Base-by-base conservation (phyloP, 1,140 invertebrate genomes). In the Hydropsyche tenuis region DNA sequence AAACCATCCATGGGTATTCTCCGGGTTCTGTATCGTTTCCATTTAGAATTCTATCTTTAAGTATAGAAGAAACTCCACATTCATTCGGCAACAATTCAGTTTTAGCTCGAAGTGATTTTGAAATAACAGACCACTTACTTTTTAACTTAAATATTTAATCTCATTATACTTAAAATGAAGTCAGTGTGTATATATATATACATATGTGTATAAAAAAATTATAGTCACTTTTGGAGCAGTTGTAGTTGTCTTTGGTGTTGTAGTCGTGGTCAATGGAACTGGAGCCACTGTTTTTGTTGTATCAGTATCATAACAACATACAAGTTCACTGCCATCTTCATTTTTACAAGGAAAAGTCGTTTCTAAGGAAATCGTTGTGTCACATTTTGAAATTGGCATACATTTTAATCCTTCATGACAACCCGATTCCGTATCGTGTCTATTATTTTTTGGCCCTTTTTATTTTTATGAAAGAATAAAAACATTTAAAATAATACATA, bases 1-100 rank as follows among this genome's bases (percentile, higher is more conserved):
- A 60, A 7, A 45, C 68, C 75, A 73, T 76, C 75, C 75, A 76
- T 7, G 75, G 75, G 56, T 71, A 76, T 30, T 76, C 20, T 16
- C 66, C 75, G 5, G 73, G 6, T 11, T 72, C 51, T 1, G 75
- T 60, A 11, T 53, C 16, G 9, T 73, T 25, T 18, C 75, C 75
- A 30, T 69, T 72, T 7, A 60, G 25, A 4, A 76, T 73, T 43
- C 22, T 65, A 43, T 65, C 30, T 65, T 18, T n/a, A 4, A 43
- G 20, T 37, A 9, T 4, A 18, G 1, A 3, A 5, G 14, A 1
- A 18, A 20, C 12, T 65, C 63, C 63, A 43, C 63, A 65, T 5
- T 65, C 30, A 2, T 7, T 11, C 3, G 63, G 63, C 4, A 65
- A 30, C 30, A 65, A 22, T 43, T 65, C 43, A 6, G 63, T 30